phyloP scores from a whole-genome alignment of 2,113 vertebrate species.

The Eonycteris spelaea region DNA sequence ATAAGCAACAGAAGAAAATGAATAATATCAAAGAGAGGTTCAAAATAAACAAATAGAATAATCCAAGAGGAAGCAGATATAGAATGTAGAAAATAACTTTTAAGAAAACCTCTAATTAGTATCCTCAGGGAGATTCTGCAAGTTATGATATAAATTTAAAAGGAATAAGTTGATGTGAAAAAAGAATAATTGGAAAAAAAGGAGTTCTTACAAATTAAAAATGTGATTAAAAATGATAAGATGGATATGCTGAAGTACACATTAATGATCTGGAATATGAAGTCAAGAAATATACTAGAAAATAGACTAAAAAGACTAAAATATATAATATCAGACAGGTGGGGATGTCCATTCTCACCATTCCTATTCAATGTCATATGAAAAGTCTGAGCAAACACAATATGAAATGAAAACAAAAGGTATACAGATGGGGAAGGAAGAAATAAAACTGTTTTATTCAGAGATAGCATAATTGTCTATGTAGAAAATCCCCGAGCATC shows the following conservation, averaged over 20 bases:
- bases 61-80: not conserved
- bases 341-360: not conserved
- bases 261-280: not conserved
- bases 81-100: not conserved
- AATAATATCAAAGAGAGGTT: not conserved
- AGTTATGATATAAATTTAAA: not conserved
- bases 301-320: not conserved
- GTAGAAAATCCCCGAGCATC: not conserved
- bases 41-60: not conserved
- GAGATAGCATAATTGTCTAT: not conserved
- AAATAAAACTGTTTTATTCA: not conserved
- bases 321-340: not conserved
- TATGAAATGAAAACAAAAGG: not conserved
- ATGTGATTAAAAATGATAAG: not conserved
- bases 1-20: not conserved
- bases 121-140: not conserved
- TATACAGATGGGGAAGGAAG: not conserved
- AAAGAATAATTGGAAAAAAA: not conserved
- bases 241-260: not conserved
- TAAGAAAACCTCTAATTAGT: not conserved
- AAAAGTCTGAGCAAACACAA: not conserved
- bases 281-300: not conserved
- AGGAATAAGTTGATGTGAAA: not conserved
- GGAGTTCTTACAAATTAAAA: not conserved
- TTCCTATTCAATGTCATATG: not conserved